A percentile compares a stretch with the other conserved stretches of the same genome.
These are phyloP conservation scores for Mormyrus proboscirostris DNA, from an alignment of 2,797 vertebrate genomes.

Conservation along the genomic window DNA sequence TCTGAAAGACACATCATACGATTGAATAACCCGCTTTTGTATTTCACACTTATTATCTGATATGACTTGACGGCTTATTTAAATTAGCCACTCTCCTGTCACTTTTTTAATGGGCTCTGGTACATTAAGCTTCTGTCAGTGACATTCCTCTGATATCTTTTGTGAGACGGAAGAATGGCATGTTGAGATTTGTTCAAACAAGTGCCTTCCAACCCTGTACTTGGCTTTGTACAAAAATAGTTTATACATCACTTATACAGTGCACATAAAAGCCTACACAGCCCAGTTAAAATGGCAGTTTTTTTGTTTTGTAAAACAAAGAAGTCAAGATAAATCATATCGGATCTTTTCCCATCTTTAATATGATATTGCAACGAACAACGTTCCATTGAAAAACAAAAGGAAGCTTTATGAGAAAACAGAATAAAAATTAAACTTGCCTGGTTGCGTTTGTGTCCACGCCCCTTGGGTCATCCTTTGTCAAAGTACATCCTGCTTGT, in stretches of 20 bases:
- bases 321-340: background rate
- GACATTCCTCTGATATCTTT: background rate
- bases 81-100: background rate
- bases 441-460: background rate
- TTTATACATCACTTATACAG: background rate
- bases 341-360: background rate
- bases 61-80: background rate
- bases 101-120: background rate
- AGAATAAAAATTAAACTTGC: background rate
- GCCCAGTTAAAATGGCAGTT: background rate
- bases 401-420: background rate
- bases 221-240: background rate
- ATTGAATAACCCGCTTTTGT: background rate
- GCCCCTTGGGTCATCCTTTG: background rate
- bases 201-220: background rate
- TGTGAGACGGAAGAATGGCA: background rate
- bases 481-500: background rate
- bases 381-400: background rate
- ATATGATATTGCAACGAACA: background rate
- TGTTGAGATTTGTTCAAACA: background rate
- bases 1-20: background rate
- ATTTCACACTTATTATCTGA: background rate
- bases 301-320: background rate
- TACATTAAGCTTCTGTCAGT: background rate
- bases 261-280: background rate